Evolutionary conservation across 37 sponge, comb jelly and placozoan genomes (phyloP), one percentile per base, ranked within the genome.

Genomic region (Hexactinellida sp.): DNA sequence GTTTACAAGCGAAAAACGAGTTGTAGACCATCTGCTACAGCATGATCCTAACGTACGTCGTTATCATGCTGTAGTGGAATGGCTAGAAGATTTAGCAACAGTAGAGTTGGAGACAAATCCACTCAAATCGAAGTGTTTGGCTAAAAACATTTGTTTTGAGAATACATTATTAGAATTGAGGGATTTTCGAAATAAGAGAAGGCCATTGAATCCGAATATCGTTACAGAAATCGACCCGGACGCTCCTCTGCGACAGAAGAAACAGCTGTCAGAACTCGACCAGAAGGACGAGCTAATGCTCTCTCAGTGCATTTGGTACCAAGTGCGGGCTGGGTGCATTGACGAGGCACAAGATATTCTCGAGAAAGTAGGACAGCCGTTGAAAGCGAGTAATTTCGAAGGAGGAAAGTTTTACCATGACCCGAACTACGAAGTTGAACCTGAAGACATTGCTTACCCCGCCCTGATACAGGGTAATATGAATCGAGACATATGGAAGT

Each of bases 371-470:
- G 96, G 96, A 0, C 93, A 98, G 89, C 82, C 92, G 0, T 95
- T 94, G 96, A 92, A 89, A 38, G 94, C 96, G 36, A 93, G 92
- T 0, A 83, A 87, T 34, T 54, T 98, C 19, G 93, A 94, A 9
- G 99, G 99, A 3, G 91, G 94, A 91, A 89, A 90, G 71, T 89
- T 95, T 5, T 88, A 88, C 84, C 93, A 98, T 85, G 99, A 98
- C 83, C 96, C 93, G 24, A 98, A 98, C 89, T 87, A 38, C 55
- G 36, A 38, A 24, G 54, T 86, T 76, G 54, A 54, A 38, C 37
- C 38, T 82, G 37, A 7, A 37, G 85, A 25, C 38, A 35, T 37
- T 10, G 13, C 0, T 41, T 54, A 85, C n/a, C 37, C 92, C 39
- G 90, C 89, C 38, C 82, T 89, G 1, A 89, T 94, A 0, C 93